A percentile compares a stretch with the other conserved stretches of the same genome.
phyloP scores from a whole-genome alignment of 2,113 vertebrate species.

The Xyliphius kryptos region DNA sequence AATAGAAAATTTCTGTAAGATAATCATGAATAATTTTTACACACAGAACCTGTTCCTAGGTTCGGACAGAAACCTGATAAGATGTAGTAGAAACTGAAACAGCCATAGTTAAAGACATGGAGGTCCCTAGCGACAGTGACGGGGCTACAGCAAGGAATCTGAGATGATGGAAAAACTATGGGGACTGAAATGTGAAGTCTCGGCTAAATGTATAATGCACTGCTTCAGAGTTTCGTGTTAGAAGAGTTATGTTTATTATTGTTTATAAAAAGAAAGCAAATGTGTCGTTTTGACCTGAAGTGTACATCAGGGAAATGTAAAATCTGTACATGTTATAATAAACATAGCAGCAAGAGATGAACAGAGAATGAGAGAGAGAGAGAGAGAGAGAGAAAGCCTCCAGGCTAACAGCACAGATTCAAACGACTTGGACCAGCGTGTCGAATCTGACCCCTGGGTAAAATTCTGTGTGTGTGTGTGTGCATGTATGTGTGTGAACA shows the following conservation, averaged over 20 bases:
- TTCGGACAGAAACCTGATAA: background rate
- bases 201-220: too few species aligned
- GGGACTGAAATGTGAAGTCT: slow-evolving; percentile 1
- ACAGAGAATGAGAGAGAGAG: background rate
- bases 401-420: slow-evolving; percentile 2
- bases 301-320: slow-evolving; percentile 7
- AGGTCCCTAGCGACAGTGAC: background rate
- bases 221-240: background rate
- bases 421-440: background rate
- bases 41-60: background rate
- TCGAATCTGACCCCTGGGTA: slow-evolving; percentile 1
- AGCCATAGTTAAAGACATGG: background rate
- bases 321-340: slow-evolving; percentile 24
- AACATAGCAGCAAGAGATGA: background rate
- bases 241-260: slow-evolving; percentile 4
- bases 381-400: background rate
- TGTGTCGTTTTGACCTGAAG: background rate
- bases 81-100: background rate
- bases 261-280: background rate
- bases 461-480: slow-evolving; percentile 9
- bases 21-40: background rate
- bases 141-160: background rate
- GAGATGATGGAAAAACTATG: background rate
- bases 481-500: background rate
- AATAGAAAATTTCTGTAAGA: too few species aligned